These are phyloP conservation scores for Brienomyrus longianalis DNA, from an alignment of 2,113 vertebrate genomes.

Conservation along the genomic window DNA sequence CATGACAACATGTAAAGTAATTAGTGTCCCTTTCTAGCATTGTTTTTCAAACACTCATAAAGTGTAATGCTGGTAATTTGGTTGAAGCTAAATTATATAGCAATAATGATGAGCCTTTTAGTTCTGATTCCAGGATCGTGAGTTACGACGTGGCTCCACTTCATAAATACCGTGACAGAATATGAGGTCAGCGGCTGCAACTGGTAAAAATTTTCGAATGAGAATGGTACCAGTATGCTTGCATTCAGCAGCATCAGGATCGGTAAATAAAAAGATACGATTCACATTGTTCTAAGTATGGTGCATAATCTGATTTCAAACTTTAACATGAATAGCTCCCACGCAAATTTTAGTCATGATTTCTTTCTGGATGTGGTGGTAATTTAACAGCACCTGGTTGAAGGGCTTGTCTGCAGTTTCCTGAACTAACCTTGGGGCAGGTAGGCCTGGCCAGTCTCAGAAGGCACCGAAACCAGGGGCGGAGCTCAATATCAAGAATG, in stretches of 20 bases:
- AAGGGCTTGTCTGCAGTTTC: neutral
- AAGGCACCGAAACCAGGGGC: neutral
- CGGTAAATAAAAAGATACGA: neutral
- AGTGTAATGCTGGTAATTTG: neutral
- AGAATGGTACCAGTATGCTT: neutral
- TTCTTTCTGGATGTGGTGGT: neutral
- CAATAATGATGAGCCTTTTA: neutral
- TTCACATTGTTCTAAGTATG: neutral
- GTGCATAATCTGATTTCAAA: neutral
- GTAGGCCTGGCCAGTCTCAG: neutral
- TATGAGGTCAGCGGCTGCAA: neutral
- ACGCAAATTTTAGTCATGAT: neutral
- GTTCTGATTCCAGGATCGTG: neutral
- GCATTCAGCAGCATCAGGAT: neutral
- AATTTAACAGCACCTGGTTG: neutral
- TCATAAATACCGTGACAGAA: neutral
- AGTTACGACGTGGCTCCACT: neutral
- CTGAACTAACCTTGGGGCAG: neutral
- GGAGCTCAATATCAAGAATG: neutral
- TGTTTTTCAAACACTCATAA: slow-evolving; percentile 26
- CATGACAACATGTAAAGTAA: slow-evolving; percentile 41
- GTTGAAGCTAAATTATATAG: neutral
- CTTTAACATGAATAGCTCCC: neutral
- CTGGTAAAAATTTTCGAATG: neutral
- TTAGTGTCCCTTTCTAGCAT: slow-evolving; percentile 34